A percentile compares a stretch with the other conserved stretches of the same genome.
phyloP scores from a whole-genome alignment of 2,888 invertebrate genomes.

The Patella ulyssiponensis region DNA sequence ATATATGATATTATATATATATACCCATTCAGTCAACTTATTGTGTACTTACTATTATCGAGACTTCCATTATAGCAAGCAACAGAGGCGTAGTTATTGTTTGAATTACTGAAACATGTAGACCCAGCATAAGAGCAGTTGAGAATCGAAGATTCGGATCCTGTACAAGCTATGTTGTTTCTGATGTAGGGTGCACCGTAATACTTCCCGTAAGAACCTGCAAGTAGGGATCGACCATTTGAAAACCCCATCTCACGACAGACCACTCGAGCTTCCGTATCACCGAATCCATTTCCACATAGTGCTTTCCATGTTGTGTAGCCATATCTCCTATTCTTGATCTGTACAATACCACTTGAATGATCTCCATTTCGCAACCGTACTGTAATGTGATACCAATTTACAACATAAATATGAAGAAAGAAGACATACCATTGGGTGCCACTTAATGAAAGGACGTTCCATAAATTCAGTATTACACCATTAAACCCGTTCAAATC shows the following conservation, averaged over 20 bases:
- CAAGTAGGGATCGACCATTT: constrained; percentile 48
- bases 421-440: too few species aligned
- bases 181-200: constrained; percentile 40
- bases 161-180: constrained; percentile 51
- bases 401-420: too few species aligned
- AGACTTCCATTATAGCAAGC: constrained; percentile 54
- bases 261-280: constrained; percentile 52
- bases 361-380: constrained; percentile 50
- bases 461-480: too few species aligned
- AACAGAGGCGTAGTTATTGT: constrained; percentile 57
- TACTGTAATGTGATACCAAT: constrained; percentile 31
- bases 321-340: constrained; percentile 45
- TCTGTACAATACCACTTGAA: constrained; percentile 53
- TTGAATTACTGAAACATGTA: constrained; percentile 42
- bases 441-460: too few species aligned
- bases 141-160: constrained; percentile 47
- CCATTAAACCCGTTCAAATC: too few species aligned
- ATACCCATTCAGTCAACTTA: too few species aligned
- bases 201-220: constrained; percentile 52
- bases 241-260: constrained; percentile 50
- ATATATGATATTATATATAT: too few species aligned
- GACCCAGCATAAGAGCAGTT: constrained; percentile 48
- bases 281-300: constrained; percentile 56
- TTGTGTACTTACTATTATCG: constrained; percentile 39
- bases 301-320: constrained; percentile 51